Evolutionary conservation across 2,797 vertebrate genomes (phyloP).

Genomic region (Clarias platycephalus): DNA sequence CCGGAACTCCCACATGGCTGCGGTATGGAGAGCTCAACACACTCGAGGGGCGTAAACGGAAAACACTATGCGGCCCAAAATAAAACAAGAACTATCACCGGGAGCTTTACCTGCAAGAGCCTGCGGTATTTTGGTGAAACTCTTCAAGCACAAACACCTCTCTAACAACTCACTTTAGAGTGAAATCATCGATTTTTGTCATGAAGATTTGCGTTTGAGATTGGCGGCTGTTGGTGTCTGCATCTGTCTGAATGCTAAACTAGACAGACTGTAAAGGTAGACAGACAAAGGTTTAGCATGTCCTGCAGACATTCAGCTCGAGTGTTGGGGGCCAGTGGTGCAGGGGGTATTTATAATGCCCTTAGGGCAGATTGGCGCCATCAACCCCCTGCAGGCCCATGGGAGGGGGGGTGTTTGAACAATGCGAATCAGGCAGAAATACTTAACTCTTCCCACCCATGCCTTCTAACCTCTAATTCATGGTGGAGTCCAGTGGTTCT

Average conservation of each 20-base stretch:
- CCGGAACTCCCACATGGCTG: conserved; percentile 92
- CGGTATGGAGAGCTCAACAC: conserved; percentile 55
- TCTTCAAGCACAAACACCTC: conserved; percentile 53
- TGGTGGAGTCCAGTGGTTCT: not conserved
- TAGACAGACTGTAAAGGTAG: conserved; percentile 53
- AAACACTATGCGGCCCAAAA: conserved; percentile 46
- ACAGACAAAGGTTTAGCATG: conserved; percentile 74
- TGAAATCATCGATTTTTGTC: conserved; percentile 64
- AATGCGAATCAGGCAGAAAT: conserved; percentile 71
- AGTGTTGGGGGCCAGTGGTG: conserved; percentile 72
- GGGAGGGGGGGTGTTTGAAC: conserved; percentile 75
- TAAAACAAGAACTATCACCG: conserved; percentile 7
- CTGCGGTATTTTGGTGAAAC: conserved; percentile 35
- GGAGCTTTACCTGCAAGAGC: conserved; percentile 29
- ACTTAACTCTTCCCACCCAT: conserved; percentile 67
- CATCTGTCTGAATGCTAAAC: conserved; percentile 63
- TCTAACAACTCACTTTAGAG: conserved; percentile 43
- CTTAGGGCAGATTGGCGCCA: conserved; percentile 57
- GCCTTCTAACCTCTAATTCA: conserved; percentile 33
- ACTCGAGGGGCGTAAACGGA: conserved; percentile 62
- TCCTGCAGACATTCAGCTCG: conserved; percentile 77
- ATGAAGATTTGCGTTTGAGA: conserved; percentile 71
- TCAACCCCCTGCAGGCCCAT: conserved; percentile 57
- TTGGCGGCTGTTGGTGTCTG: conserved; percentile 64
- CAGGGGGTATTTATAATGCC: conserved; percentile 78